phyloP scores from a whole-genome alignment of 2,797 vertebrate species.

The Schizopygopsis malacanthus region DNA sequence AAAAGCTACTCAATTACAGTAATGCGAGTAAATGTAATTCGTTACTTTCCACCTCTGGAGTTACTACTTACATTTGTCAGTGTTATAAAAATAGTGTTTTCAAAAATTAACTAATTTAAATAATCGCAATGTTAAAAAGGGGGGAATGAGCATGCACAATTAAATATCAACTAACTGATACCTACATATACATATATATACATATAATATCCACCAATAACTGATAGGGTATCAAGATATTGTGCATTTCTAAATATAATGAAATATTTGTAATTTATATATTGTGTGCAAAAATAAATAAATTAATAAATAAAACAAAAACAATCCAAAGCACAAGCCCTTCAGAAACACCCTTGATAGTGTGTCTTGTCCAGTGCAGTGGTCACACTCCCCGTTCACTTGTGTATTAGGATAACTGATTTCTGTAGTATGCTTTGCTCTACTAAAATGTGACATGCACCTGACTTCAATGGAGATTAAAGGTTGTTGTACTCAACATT shows the following conservation, averaged over 20 bases:
- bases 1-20: too few species aligned
- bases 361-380: neutral
- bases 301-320: too few species aligned
- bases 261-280: neutral
- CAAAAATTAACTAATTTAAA: neutral
- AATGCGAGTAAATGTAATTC: too few species aligned
- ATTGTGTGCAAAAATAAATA: too few species aligned
- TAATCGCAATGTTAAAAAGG: neutral
- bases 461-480: neutral
- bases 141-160: neutral
- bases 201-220: neutral
- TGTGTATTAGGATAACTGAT: neutral
- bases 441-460: neutral
- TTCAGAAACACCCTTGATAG: neutral
- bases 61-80: neutral
- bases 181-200: too few species aligned
- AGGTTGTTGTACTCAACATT: neutral
- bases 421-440: neutral
- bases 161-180: neutral
- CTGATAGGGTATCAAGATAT: neutral
- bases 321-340: too few species aligned
- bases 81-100: neutral
- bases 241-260: neutral
- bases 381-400: neutral
- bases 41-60: neutral